Evolutionary conservation across 2,797 vertebrate species (phyloP), one percentile per base, ranked within the genome.

Genomic region (Manis pentadactyla): DNA sequence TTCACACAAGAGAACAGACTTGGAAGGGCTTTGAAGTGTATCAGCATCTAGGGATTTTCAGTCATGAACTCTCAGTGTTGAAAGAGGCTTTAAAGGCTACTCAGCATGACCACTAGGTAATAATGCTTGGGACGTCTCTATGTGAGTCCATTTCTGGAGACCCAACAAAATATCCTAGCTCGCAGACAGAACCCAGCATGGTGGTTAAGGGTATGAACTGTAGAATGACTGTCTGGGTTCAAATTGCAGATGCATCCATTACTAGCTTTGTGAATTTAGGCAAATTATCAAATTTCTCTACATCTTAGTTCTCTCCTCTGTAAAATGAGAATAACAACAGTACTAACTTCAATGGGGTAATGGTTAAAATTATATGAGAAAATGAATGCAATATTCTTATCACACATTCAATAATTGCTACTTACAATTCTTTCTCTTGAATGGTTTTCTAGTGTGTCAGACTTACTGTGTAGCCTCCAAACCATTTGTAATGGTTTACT

Each of bases 361-460:
- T 31, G 37, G 57, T 85, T 57, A 95, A 82, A 31, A 68, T 49
- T 79, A 87, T 75, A n/a, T 63, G 42, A 92, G 59, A 79, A 93
- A 95, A 88, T 39, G 34, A 61, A 82, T 23, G 12, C 25, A 90
- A 85, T 13, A 21, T 73, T 10, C 4, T 64, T n/a, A 93, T 39
- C 10, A 87, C 29, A 59, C 2, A 59, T 49, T 74, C 15, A 34
- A 25, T 66, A 87, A 57, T 79, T 31, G 27, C 19, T 64, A 81
- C 23, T 71, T 71, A 66, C 0, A 51, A 86, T 73, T 73, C 55
- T 73, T 82, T 73, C 75, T 94, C 68, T 46, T 75, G 46, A 69
- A 63, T n/a, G 34, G 18, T 64, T 93, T 55, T 77, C 46, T 39
- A 59, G 7, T 23, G 4, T 15, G 13, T 71, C 42, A 87, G 59